phyloP scores from a whole-genome alignment of 1,140 invertebrate genomes.

The Pseudomyrmex dendroicus region DNA sequence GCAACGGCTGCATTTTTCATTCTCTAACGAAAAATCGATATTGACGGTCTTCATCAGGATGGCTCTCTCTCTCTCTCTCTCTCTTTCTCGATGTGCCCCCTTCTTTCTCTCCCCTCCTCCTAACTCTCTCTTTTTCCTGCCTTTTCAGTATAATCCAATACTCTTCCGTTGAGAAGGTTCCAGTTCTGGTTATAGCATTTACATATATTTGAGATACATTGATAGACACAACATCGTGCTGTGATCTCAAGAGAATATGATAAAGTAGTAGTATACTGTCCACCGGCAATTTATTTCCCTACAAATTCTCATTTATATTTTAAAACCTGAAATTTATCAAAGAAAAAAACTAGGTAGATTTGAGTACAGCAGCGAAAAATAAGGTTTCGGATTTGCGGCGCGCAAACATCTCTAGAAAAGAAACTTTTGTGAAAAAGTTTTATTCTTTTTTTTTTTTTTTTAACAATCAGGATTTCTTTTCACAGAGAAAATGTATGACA shows the following conservation, averaged over 20 bases:
- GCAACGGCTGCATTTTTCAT: conserved; percentile 48
- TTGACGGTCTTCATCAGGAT: conserved; percentile 52
- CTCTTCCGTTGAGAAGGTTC: conserved; percentile 7
- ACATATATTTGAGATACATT: not conserved
- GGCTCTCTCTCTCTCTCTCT: not conserved
- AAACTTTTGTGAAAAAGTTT: too few species aligned
- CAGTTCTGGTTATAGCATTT: conserved; percentile 4
- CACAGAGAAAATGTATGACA: conserved; percentile 11
- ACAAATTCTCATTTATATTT: not conserved
- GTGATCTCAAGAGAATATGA: not conserved
- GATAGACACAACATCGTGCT: not conserved
- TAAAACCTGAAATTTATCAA: not conserved
- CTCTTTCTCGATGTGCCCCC: not conserved
- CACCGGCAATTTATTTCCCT: not conserved
- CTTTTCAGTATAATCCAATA: conserved; percentile 37
- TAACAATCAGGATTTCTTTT: not conserved
- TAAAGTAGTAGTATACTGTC: not conserved
- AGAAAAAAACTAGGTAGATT: not conserved
- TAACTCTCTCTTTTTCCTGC: not conserved
- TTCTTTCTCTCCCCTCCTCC: not conserved
- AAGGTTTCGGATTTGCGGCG: not conserved
- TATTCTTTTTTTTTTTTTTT: not conserved
- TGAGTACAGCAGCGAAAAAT: not conserved
- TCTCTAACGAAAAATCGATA: conserved; percentile 57
- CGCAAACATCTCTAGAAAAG: not conserved